Evolutionary conservation across 1,140 invertebrate species (phyloP), one percentile per base, ranked within the genome.

Genomic region (Plectrocnemia conspersa): DNA sequence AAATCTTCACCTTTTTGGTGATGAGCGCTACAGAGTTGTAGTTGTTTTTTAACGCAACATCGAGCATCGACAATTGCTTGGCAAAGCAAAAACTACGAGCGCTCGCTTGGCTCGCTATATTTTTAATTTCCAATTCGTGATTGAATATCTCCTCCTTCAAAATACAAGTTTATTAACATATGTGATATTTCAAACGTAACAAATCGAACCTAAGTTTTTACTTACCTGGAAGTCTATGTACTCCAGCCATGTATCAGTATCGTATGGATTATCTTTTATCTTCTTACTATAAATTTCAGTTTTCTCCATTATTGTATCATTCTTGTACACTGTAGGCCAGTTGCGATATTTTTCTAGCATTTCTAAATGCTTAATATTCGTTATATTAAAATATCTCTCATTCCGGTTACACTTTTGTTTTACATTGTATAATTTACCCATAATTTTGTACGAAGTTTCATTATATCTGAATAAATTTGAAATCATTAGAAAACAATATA

Each of bases 211-310:
- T 15, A 50, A 29, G 22, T 9, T 9, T 7, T 19, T 48, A 33
- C 10, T 18, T 58, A 62, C 60, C 49, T 62, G 60, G 22, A 62
- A 47, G 44, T 58, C 52, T n/a, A 58, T 45, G 45, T 47, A 62
- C 16, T 62, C 25, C 36, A 58, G 24, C 60, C 60, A 62, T 45
- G 49, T 56, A 35, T 62, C 50, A 3, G 53, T 46, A 50, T 62
- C 56, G 15, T 62, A 56, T 4, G 60, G 56, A 44, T 62, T 58
- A 4, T 27, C 36, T 10, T 45, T 18, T 1, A 62, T n/a, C 25
- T 56, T 42, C 24, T 62, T 58, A 41, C 58, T 62, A 23, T 58
- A 62, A 16, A 56, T 10, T 22, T 47, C 48, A 1, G 56, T 62
- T 41, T 62, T 58, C 2, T 58, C 48, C 0, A 55, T n/a, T n/a